A percentile compares a stretch with the other conserved stretches of the same genome.
Conservation (phyloP, 2,113 vertebrate genomes). For the Naja naja region DNA sequence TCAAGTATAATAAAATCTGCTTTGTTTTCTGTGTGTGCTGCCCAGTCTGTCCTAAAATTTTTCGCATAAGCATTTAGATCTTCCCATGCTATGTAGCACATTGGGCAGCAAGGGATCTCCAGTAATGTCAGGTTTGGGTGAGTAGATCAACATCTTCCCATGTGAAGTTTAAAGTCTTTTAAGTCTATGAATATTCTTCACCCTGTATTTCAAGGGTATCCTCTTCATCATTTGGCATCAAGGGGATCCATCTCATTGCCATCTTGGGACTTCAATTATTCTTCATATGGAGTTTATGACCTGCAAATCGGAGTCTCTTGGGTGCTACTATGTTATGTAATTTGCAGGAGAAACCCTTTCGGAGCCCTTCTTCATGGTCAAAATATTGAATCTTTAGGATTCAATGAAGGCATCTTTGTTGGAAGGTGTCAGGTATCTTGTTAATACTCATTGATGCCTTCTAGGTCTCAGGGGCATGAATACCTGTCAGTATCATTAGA, state of each 20-base stretch:
- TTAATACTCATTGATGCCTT: background rate
- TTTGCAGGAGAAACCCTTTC: background rate
- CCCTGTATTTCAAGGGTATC: background rate
- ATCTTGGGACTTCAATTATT: background rate
- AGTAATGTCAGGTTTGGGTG: background rate
- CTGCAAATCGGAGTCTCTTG: background rate
- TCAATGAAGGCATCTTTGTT: background rate
- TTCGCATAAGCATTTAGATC: background rate
- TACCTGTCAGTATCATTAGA: background rate
- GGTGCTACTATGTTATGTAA: background rate
- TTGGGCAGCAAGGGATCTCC: background rate
- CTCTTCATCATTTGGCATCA: background rate
- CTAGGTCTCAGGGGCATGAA: background rate
- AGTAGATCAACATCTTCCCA: background rate
- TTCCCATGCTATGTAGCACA: background rate
- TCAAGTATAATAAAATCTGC: background rate
- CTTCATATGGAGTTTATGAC: background rate
- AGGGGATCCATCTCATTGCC: background rate
- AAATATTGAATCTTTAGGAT: background rate
- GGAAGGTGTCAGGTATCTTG: background rate
- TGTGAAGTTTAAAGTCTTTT: background rate
- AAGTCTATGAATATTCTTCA: background rate
- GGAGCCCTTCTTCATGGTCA: background rate
- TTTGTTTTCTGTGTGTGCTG: background rate
- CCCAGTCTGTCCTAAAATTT: background rate